These are phyloP conservation scores for Cassiopea andromeda DNA, from an alignment of 30 jellyfish, hydroid and myxozoan genomes.

Conservation along the genomic window DNA sequence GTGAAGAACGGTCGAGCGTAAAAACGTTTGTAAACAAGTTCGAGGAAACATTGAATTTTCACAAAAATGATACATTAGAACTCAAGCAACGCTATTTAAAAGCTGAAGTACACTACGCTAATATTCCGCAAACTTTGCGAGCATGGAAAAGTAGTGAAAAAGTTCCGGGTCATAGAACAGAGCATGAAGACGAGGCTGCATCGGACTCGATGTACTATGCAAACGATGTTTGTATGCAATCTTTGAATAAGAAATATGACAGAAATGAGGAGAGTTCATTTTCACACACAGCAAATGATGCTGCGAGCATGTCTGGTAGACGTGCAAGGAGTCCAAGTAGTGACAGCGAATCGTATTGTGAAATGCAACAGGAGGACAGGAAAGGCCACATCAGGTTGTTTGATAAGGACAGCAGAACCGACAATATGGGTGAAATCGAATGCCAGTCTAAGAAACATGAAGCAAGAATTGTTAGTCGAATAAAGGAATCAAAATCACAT, in stretches of 20 bases:
- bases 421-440: too few relatives aligned
- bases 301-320: neutral
- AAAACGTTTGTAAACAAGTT: neutral
- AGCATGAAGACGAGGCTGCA: neutral
- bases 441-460: too few relatives aligned
- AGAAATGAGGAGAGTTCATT: neutral
- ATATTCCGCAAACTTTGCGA: neutral
- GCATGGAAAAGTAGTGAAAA: neutral
- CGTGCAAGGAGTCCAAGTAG: neutral
- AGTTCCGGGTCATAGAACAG: neutral
- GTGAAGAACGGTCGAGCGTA: constrained; percentile 2
- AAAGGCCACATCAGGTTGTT: neutral
- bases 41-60: neutral
- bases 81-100: neutral
- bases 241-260: neutral
- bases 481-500: too few relatives aligned
- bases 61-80: neutral
- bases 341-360: neutral
- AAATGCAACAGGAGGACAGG: neutral
- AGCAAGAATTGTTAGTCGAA: too few relatives aligned
- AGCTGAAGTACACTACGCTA: neutral
- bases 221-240: neutral
- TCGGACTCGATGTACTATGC: too few relatives aligned
- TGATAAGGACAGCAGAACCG: neutral
- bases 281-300: neutral